Percentiles rank a stretch among this genome's conserved stretches.
These are phyloP conservation scores for Hemicordylus capensis DNA, from an alignment of 2,113 vertebrate genomes.

Conservation along the genomic window DNA sequence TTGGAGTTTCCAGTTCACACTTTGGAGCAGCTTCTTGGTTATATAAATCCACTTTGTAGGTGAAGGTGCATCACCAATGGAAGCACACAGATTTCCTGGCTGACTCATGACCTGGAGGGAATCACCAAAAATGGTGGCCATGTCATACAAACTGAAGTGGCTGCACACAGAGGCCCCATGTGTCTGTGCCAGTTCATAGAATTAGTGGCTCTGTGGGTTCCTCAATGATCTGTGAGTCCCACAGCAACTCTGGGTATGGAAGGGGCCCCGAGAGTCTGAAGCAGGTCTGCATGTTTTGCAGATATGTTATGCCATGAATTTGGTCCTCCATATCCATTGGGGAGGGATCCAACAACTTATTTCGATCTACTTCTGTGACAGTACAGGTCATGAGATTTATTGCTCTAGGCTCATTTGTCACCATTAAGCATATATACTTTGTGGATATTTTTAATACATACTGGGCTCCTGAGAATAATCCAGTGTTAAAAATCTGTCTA, in stretches of 20 bases:
- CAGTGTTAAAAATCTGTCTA: no score
- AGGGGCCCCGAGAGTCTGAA: neutral
- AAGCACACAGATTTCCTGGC: no score
- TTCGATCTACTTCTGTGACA: neutral
- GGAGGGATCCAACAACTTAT: no score
- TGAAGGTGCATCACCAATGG: neutral
- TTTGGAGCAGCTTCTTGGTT: neutral
- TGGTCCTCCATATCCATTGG: neutral
- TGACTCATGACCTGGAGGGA: neutral
- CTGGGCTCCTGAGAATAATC: no score
- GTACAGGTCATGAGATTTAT: neutral
- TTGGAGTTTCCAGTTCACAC: neutral
- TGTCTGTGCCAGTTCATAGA: neutral
- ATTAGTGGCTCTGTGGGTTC: neutral
- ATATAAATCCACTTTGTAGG: neutral
- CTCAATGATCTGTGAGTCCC: neutral
- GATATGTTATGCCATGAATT: neutral
- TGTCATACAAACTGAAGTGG: neutral
- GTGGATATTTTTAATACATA: neutral
- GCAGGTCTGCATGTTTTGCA: neutral
- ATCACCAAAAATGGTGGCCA: neutral
- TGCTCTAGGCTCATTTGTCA: no score
- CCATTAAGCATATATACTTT: neutral
- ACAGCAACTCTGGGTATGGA: neutral
- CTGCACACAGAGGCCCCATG: no score